phyloP scores from a whole-genome alignment of 2,888 invertebrate species.

The Corbicula japonica region DNA sequence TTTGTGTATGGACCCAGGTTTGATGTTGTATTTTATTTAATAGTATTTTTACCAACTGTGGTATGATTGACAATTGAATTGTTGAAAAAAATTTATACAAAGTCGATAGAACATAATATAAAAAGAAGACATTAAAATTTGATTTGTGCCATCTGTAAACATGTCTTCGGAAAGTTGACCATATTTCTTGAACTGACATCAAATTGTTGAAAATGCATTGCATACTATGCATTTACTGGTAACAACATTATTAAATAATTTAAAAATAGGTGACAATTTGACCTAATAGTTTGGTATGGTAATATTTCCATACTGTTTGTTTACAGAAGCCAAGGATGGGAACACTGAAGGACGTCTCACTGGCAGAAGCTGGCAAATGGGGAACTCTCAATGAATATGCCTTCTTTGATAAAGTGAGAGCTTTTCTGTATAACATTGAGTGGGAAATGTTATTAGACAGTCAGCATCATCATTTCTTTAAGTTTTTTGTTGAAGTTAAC shows the following conservation, averaged over 20 bases:
- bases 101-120: no score
- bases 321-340: slow-evolving; percentile 85
- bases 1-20: no score
- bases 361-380: slow-evolving; percentile 95
- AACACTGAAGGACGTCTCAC: slow-evolving; percentile 90
- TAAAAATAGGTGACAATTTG: not conserved
- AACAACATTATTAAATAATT: not conserved
- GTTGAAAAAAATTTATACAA: no score
- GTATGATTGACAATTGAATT: no score
- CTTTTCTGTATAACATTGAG: no score
- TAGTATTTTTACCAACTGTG: no score
- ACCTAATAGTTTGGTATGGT: not conserved
- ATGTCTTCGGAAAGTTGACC: not conserved
- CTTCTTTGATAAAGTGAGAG: slow-evolving; percentile 95
- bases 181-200: not conserved
- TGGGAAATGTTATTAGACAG: no score
- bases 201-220: not conserved
- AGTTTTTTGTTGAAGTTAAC: no score
- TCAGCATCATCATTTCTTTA: no score
- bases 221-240: not conserved
- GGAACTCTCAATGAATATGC: slow-evolving; percentile 96
- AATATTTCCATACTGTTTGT: not conserved
- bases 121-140: slow-evolving; percentile 4
- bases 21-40: no score
- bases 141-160: not conserved